Base-by-base conservation (phyloP, 2,797 vertebrate genomes). In the Enteromius fasciolatus region DNA sequence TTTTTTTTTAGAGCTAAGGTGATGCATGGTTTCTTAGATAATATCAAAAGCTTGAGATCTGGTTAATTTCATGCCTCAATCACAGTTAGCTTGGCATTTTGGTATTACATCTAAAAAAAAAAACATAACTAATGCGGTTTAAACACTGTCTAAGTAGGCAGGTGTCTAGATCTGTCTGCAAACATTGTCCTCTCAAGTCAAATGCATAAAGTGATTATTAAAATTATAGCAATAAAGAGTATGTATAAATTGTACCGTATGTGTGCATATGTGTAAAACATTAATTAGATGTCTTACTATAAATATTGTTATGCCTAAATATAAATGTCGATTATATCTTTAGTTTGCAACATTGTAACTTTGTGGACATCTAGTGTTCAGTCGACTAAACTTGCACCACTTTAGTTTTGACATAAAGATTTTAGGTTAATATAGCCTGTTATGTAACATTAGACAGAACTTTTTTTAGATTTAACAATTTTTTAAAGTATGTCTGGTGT, bases 301-400 rank as follows among this genome's bases (percentile, higher is more conserved):
- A 23, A 74, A 72, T 50, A 36, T 36, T 3, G n/a, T 20, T 31
- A 31, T 23, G 23, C 8, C 39, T 14, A 20, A n/a, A 11, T 20
- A 23, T 76, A 18, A 28, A 61, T 8, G 17, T 18, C 1, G 5
- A 17, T 25, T n/a, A 39, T 59, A 23, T 20, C 1, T 63, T 59
- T 6, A 57, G 33, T 76, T 57, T 76, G 52, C 50, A 54, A 15
- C 14, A 17, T 8, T 67, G 72, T 46, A 57, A 57, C 73, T 59
- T 57, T 76, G 72, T 67, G 81, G 73, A 82, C 81, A 82, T 76
- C 81, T 82, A 82, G 81, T 76, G 81, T 82, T 66, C 46, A 41
- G 36, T n/a, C 33, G 41, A 33, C 8, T 46, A 73, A 72, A 39
- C 66, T 41, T 25, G 12, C 50, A 20, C 1, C 0, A 4, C 4